Evolutionary conservation across 2,888 invertebrate genomes (phyloP).

Genomic region (Scaptomyza cyrtandrae): DNA sequence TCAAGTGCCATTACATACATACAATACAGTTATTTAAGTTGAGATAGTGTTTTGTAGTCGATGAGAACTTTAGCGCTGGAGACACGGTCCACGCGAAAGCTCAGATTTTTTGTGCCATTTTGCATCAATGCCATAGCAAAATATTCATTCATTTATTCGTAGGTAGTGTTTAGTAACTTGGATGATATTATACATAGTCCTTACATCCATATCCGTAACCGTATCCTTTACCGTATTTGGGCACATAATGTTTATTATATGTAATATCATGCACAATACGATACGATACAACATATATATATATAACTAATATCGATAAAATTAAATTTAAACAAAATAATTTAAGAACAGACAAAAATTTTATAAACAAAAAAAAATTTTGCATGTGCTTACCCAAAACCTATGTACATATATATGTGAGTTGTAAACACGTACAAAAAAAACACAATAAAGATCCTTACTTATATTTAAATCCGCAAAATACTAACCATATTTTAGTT

Average conservation of each 20-base stretch:
- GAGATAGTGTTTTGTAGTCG: slow-evolving; percentile 40
- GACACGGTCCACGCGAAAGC: slow-evolving; percentile 14
- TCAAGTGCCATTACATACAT: slow-evolving; percentile 69
- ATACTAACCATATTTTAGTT: too few relatives aligned
- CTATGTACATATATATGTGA: slow-evolving; percentile 13
- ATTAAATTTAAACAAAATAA: not conserved
- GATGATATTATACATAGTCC: slow-evolving; percentile 11
- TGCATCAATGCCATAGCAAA: slow-evolving; percentile 75
- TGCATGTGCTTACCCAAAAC: slow-evolving; percentile 6
- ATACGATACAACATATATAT: not conserved
- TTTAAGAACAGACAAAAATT: slow-evolving; percentile 6
- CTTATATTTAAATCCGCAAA: too few relatives aligned
- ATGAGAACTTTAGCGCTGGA: slow-evolving; percentile 23
- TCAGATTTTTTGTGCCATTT: slow-evolving; percentile 74
- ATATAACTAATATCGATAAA: not conserved
- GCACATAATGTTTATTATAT: slow-evolving; percentile 7
- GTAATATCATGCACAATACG: slow-evolving; percentile 10
- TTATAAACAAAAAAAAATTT: slow-evolving; percentile 4
- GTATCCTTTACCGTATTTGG: not conserved
- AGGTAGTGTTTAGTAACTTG: slow-evolving; percentile 39
- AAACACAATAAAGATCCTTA: too few relatives aligned
- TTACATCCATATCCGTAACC: slow-evolving; percentile 11
- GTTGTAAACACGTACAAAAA: not conserved
- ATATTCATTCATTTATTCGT: slow-evolving; percentile 33
- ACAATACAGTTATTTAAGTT: slow-evolving; percentile 22